phyloP scores from a whole-genome alignment of 35 echinoderm and acorn worm genomes.

The Eucidaris tribuloides region DNA sequence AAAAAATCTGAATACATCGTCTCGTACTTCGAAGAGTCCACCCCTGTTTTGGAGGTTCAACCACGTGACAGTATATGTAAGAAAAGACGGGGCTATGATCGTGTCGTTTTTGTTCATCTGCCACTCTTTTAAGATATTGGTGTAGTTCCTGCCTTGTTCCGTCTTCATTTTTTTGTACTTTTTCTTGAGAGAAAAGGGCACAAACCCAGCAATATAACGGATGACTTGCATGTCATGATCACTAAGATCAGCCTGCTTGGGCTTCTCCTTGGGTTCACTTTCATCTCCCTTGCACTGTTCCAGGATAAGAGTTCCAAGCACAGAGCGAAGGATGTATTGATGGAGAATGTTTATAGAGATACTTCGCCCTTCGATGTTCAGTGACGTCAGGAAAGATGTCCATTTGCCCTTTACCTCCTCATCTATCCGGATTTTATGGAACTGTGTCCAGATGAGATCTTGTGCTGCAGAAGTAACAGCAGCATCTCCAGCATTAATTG shows the following conservation, averaged over 20 bases:
- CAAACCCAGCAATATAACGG: background rate
- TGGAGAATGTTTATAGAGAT: background rate
- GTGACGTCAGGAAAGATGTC: background rate
- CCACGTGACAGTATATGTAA: conserved; percentile 5
- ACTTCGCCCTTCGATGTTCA: background rate
- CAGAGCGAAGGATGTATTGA: background rate
- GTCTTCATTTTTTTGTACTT: background rate
- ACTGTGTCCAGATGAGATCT: background rate
- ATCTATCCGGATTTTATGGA: background rate
- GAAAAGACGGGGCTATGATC: background rate
- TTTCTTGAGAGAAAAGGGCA: background rate
- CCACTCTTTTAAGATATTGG: background rate
- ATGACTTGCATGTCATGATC: conserved; percentile 5
- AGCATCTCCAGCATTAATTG: background rate
- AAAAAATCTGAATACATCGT: conserved; percentile 3
- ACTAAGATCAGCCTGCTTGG: background rate
- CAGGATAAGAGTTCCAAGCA: background rate
- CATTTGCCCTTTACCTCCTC: background rate
- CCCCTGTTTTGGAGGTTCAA: background rate
- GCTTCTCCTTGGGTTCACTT: background rate
- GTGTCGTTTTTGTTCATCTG: background rate
- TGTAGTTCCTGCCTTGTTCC: background rate
- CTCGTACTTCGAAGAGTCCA: background rate
- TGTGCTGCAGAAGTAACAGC: background rate
- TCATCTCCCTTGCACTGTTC: background rate